Conservation (phyloP, 2,888 invertebrate genomes). For the Heliconius erato region DNA sequence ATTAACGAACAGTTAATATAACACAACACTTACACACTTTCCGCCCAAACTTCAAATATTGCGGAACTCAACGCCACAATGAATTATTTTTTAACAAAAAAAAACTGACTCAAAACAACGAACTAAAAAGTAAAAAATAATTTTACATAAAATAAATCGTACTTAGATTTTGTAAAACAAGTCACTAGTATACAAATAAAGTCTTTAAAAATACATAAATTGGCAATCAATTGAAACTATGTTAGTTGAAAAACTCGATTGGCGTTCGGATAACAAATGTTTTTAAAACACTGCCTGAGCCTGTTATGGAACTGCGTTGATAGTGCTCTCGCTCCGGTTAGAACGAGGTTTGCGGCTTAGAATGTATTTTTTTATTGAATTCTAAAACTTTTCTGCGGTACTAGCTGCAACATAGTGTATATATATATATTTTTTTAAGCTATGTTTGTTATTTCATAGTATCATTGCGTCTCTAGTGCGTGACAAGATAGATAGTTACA, state of each 20-base stretch:
- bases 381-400: background rate
- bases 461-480: background rate
- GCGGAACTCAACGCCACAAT: too few species aligned
- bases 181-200: background rate
- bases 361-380: conserved; percentile 10
- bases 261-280: conserved; percentile 7
- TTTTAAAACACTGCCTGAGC: conserved; percentile 11
- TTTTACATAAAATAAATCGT: too few species aligned
- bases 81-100: too few species aligned
- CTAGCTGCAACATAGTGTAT: background rate
- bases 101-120: too few species aligned
- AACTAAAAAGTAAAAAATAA: too few species aligned
- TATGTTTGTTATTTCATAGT: background rate
- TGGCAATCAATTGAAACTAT: background rate
- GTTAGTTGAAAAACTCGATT: background rate
- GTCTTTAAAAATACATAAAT: background rate
- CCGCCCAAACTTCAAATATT: too few species aligned
- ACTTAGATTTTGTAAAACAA: too few species aligned
- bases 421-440: background rate
- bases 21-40: too few species aligned
- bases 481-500: background rate
- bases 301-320: conserved; percentile 7
- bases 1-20: too few species aligned
- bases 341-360: background rate
- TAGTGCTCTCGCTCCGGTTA: background rate